Base-by-base conservation (phyloP, 1,140 invertebrate species). In the Drosophila ohnishii region DNA sequence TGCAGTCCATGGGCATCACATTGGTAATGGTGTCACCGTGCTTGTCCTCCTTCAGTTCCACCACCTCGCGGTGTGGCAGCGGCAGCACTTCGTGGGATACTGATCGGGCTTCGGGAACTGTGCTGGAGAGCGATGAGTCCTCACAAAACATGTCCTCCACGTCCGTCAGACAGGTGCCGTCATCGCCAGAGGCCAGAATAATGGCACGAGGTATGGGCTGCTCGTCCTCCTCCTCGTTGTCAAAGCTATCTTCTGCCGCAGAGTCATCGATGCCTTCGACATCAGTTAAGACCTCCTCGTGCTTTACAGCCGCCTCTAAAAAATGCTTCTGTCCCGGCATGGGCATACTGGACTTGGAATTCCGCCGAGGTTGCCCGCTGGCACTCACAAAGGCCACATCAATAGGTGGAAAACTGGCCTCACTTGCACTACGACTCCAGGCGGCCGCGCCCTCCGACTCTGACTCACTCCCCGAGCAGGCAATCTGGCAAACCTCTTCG, bases 261-360 rank as follows among this genome's bases (percentile, higher is more conserved):
- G 92, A 93, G 48, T 92, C 85, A 42, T 93, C 90, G 11, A 93
- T 75, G 78, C 93, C 92, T 79, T 93, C 93, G 22, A 93, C 75
- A 72, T 93, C 93, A 6, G 93, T 93, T 6, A 91, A 39, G 6
- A 87, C 86, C 37, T 91, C 92, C 37, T 92, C 90, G 28, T 70
- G 51, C 19, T 28, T 67, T 14, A 67, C 25, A 5, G 71, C 57
- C 5, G 80, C 56, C 39, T 74, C 57, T 10, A 90, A 22, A 35
- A 89, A 80, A 19, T 83, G 55, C 34, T 57, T 63, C 51, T 44
- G 56, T 28, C 65, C 71, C 16, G 37, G 28, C 28, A 71, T 57
- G 14, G 58, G 28, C 16, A 75, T 65, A 5, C 51, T 76, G 19
- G 66, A 76, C 16, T 89, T 77, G 2, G 81, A 80, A 58, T 83